phyloP scores from a whole-genome alignment of 2,113 vertebrate species.

The Prolemur simus region DNA sequence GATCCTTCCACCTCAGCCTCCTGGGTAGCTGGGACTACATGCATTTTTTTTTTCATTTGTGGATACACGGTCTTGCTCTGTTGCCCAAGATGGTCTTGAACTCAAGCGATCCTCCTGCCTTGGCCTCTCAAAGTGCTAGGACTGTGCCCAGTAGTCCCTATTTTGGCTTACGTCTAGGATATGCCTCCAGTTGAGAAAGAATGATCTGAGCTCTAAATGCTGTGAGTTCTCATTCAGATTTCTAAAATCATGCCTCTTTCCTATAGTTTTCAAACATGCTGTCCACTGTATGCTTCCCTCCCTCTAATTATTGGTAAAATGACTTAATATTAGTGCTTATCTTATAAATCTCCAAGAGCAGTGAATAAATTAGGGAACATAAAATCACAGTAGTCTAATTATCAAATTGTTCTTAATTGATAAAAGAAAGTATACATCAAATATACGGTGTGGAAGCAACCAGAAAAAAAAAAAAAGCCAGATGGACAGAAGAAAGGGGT shows the following conservation, averaged over 20 bases:
- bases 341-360: not conserved
- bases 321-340: not conserved
- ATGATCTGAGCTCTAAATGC: not conserved
- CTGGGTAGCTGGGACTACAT: no score
- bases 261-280: not conserved
- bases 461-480: not conserved
- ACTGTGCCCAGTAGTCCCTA: not conserved
- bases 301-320: not conserved
- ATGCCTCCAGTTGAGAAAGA: not conserved
- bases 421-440: not conserved
- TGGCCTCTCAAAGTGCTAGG: no score
- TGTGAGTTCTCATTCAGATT: not conserved
- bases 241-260: not conserved
- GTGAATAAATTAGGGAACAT: not conserved
- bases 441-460: not conserved
- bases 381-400: not conserved
- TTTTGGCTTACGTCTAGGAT: not conserved
- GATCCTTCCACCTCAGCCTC: no score
- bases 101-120: no score
- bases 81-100: no score
- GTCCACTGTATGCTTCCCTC: not conserved
- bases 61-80: no score
- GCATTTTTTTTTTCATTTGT: no score
- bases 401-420: not conserved
- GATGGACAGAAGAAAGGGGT: not conserved